These are phyloP conservation scores for Synchiropus splendidus DNA, from an alignment of 2,113 vertebrate genomes.

Conservation along the genomic window DNA sequence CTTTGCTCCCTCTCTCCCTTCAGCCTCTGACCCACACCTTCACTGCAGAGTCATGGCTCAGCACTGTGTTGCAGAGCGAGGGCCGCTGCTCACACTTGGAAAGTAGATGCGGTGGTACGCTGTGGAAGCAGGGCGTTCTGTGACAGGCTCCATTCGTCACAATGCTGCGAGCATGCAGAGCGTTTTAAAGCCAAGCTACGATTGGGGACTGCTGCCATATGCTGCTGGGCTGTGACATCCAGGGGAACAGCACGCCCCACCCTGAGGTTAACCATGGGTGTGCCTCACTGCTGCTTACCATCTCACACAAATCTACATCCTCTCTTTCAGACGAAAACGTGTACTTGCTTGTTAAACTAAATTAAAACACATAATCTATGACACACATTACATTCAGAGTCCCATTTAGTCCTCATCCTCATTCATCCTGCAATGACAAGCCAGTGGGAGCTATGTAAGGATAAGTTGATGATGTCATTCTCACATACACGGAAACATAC, in stretches of 20 bases:
- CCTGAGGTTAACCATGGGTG: constrained; percentile 63
- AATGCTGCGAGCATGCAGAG: constrained; percentile 10
- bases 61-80: constrained; percentile 25
- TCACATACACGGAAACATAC: constrained; percentile 10
- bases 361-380: too few species aligned
- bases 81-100: constrained; percentile 10
- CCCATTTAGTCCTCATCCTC: too few species aligned
- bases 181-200: constrained; percentile 22
- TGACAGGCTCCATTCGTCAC: constrained; percentile 22
- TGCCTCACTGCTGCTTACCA: constrained; percentile 34
- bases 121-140: neutral
- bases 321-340: too few species aligned
- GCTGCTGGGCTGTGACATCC: constrained; percentile 49
- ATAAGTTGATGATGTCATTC: constrained; percentile 46
- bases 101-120: constrained; percentile 7
- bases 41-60: constrained; percentile 54
- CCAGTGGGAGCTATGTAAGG: constrained; percentile 55
- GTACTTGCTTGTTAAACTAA: too few species aligned
- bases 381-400: too few species aligned
- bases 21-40: constrained; percentile 47
- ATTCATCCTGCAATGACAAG: constrained; percentile 32
- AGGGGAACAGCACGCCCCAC: constrained; percentile 39
- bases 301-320: constrained; percentile 2
- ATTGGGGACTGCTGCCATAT: constrained; percentile 35
- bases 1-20: constrained; percentile 20